Evolutionary conservation across 2,888 invertebrate genomes (phyloP), one percentile per base, ranked within the genome.

Genomic region (Lepidochrysops patricia): DNA sequence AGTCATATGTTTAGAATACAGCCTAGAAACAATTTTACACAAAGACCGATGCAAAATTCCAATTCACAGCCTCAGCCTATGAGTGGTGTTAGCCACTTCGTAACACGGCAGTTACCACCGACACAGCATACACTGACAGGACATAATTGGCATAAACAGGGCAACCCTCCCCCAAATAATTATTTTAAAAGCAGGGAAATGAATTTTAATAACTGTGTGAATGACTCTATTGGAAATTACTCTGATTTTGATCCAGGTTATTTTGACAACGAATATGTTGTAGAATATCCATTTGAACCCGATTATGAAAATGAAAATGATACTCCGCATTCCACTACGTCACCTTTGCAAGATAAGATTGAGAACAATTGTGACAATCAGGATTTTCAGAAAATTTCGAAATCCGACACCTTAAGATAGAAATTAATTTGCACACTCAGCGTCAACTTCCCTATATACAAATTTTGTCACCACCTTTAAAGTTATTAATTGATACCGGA

Each of bases 161-260:
- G 67, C 0, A 68, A 69, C 57, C 67, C 69, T 23, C 66, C 67
- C 0, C 68, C 66, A 0, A 60, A 52, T 15, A 67, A 70, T 27
- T 68, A 71, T 60, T 68, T 70, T 61, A 67, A 69, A 61, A 61
- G 63, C 9, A 54, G 63, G 0, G 67, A 68, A 49, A 35, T 67
- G 15, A 67, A 70, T 61, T 60, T 65, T 23, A 67, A 65, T 49
- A 56, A 67, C 15, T 63, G 52, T 52, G 13, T 23, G 26, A 56
- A 26, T 23, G 32, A 56, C 27, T 57, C 57, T 9, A 23, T 52
- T 25, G 57, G 58, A 35, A 49, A 37, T 43, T 57, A 57, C 29
- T 6, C 43, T 23, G 32, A 57, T 7, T 32, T 23, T 9, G 49
- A 49, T 19, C 23, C 48, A 27, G 12, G 32, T 2, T n/a, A 60